phyloP scores from a whole-genome alignment of 2,113 vertebrate genomes.

The Pseudorasbora parva region DNA sequence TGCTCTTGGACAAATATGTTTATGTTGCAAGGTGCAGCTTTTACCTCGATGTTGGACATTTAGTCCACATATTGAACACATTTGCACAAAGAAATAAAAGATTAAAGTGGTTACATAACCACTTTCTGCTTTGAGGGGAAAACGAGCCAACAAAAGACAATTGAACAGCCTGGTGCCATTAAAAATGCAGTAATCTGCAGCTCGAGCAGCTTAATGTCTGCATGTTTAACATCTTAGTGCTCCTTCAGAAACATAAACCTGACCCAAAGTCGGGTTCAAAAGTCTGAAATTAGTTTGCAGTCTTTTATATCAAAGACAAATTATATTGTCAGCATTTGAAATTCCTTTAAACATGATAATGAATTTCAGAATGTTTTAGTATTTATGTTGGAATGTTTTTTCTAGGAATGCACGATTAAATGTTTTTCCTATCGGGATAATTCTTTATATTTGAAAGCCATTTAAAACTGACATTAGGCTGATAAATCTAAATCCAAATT shows the following conservation, averaged over 20 bases:
- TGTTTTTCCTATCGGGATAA: too few species aligned
- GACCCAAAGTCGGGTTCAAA: background rate
- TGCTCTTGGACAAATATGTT: background rate
- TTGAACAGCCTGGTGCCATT: conserved; percentile 36
- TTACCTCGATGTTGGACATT: background rate
- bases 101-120: background rate
- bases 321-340: too few species aligned
- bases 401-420: too few species aligned
- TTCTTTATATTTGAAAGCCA: too few species aligned
- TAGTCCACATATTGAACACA: background rate
- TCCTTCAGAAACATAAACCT: background rate
- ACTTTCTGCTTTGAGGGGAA: background rate
- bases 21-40: background rate
- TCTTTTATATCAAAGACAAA: background rate
- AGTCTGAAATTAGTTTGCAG: background rate
- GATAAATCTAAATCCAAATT: too few species aligned
- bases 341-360: too few species aligned
- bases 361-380: too few species aligned
- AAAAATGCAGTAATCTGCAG: conserved; percentile 6
- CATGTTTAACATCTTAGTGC: background rate
- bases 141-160: conserved; percentile 26
- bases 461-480: too few species aligned
- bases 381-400: too few species aligned
- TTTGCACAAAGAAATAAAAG: background rate
- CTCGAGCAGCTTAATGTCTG: background rate